Evolutionary conservation across 2,888 invertebrate genomes (phyloP), one percentile per base, ranked within the genome.

Genomic region (Acanthosepion esculentum): DNA sequence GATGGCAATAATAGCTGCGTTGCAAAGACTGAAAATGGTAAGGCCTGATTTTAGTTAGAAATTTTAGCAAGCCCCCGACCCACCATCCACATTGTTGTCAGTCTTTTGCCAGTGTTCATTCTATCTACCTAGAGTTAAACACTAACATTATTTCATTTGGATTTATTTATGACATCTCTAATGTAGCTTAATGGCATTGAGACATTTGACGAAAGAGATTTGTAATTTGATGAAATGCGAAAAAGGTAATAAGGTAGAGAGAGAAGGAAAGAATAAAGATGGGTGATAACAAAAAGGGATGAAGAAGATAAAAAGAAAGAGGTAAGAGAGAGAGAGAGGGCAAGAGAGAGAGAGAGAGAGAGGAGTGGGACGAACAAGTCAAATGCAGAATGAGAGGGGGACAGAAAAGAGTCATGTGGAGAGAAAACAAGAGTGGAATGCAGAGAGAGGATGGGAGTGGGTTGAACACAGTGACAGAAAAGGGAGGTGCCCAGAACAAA

Each of bases 281-380:
- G 10, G 8, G 33, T 18, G 91, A 41, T 41, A 91, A 91, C 18
- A 6, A 10, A 10, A 95, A 18, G 95, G 95, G 15, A 95, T 95
- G 94, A 41, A 95, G 94, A 95, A 94, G 92, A 33, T 93, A 94
- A 50, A 92, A 94, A 94, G 94, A 94, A 29, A 53, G 91, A 20
- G 20, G 64, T n/a, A 29, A 48, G 29, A n/a, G 93, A 64, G 91
- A 59, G 94, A 59, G 94, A 48, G 95, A 96, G 93, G 55, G 91
- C 59, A 94, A 59, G 94, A 48, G 95, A 95, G 92, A n/a, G 97
- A 96, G 96, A 53, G 96, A 96, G 95, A 95, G 64, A 95, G 95
- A 95, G 64, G 95, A 97, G 23, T 97, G 78, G 55, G 48, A 92
- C 64, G 48, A 0, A n/a, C 50, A 50, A 15, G 50, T 8, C 8